Evolutionary conservation across 2,888 invertebrate genomes (phyloP), one percentile per base, ranked within the genome.

Genomic region (Anodontia alba): DNA sequence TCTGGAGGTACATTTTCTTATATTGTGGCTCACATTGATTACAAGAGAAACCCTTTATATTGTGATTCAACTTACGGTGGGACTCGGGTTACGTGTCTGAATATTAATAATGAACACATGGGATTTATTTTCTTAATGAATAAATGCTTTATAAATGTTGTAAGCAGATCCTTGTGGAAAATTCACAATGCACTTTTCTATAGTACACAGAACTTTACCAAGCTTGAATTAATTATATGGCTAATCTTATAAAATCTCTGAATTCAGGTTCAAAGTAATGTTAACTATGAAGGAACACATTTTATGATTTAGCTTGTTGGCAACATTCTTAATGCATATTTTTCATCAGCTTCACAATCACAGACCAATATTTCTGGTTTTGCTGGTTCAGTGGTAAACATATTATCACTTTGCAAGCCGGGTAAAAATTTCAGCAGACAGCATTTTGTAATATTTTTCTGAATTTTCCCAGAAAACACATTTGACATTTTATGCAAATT

Each of bases 281-380:
- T 31, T 62, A 33, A 33, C 31, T 62, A 33, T 31, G 62, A 62
- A 62, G 62, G 33, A 31, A 62, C 62, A 62, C 33, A 62, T 62
- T 62, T 62, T 33, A 62, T 62, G 62, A 62, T 62, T 62, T 62
- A 62, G 62, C 33, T 29, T 12, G 62, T 62, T 62, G 62, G 62
- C 62, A 62, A 20, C 23, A 33, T 1, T 57, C 10, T 57, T 57
- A 17, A 10, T 49, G 49, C 49, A 57, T 26, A 29, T 57, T 62
- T 33, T 62, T 33, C 20, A 15, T 17, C 62, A 33, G 62, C 62
- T 62, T 62, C 62, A 31, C 62, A 62, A 62, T 33, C 26, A 26
- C 23, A 23, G 26, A 54, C 12, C 26, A 26, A 3, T 49, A 38
- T 46, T 46, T 46, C 46, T 46, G 46, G 46, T 46, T 46, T 46